Conservation (phyloP, 2,888 invertebrate genomes). For the Oxytorus armatus region DNA sequence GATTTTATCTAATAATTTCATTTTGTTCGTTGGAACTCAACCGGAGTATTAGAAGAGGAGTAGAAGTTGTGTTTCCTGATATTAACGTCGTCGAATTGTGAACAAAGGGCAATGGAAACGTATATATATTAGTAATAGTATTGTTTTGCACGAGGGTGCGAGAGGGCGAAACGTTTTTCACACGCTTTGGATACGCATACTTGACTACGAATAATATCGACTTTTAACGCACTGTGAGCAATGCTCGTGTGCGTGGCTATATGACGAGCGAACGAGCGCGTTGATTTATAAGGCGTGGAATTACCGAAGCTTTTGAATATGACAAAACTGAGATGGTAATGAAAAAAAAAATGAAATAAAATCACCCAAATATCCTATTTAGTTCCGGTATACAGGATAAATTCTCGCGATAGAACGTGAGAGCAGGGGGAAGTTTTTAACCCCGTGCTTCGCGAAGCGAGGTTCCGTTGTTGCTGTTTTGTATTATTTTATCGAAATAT, state of each 20-base stretch:
- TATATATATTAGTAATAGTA: background rate
- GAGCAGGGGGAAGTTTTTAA: constrained; percentile 60
- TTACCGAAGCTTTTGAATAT: constrained; percentile 19
- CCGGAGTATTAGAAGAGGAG: background rate
- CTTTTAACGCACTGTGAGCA: constrained; percentile 45
- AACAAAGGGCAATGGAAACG: background rate
- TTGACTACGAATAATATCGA: constrained; percentile 70
- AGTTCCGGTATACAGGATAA: constrained; percentile 58
- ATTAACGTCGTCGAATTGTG: background rate
- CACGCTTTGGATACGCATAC: constrained; percentile 71
- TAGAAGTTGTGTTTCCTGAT: background rate
- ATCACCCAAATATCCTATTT: constrained; percentile 63
- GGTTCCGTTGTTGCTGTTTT: constrained; percentile 59
- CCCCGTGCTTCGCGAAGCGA: constrained; percentile 62
- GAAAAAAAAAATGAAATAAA: constrained; percentile 29
- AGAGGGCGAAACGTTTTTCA: constrained; percentile 70
- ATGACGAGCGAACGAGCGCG: constrained; percentile 32
- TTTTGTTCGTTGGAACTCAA: background rate
- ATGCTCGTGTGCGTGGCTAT: background rate
- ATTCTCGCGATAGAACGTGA: constrained; percentile 19
- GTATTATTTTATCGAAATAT: constrained; percentile 41
- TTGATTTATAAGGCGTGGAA: constrained; percentile 60
- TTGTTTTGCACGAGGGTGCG: constrained; percentile 43
- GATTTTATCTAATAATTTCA: background rate
- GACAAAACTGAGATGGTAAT: constrained; percentile 3